Evolutionary conservation across 2,888 invertebrate species (phyloP).

Genomic region (Scaptomyza tumidula): DNA sequence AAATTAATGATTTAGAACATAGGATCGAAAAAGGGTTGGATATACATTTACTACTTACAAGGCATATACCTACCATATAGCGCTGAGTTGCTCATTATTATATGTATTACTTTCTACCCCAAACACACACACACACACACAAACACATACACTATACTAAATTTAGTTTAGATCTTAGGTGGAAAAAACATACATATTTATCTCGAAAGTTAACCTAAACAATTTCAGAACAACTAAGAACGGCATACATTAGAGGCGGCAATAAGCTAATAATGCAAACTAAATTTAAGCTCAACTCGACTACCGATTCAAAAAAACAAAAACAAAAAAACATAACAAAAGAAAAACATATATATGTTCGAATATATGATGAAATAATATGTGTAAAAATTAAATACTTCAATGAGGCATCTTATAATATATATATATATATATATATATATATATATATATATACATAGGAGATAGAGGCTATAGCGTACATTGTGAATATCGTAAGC

Average conservation of each 20-base stretch:
- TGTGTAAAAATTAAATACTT: slow-evolving; percentile 38
- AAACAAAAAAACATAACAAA: slow-evolving; percentile 15
- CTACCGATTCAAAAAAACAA: slow-evolving; percentile 53
- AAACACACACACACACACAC: slow-evolving; percentile 29
- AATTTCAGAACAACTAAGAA: slow-evolving; percentile 59
- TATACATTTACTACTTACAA: slow-evolving; percentile 48
- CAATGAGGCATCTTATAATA: slow-evolving; percentile 25
- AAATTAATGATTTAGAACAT: slow-evolving; percentile 69
- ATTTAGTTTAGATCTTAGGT: slow-evolving; percentile 77
- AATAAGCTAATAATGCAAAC: slow-evolving; percentile 65
- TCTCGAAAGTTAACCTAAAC: slow-evolving; percentile 62
- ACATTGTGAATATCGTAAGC: slow-evolving; percentile 34
- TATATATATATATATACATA: no score
- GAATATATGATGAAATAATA: slow-evolving; percentile 18
- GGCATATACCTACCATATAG: slow-evolving; percentile 52
- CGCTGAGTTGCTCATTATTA: slow-evolving; percentile 75
- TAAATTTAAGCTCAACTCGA: slow-evolving; percentile 62
- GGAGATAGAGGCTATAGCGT: slow-evolving; percentile 41
- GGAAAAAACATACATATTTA: slow-evolving; percentile 57
- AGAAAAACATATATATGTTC: slow-evolving; percentile 7
- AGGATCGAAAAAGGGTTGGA: slow-evolving; percentile 70
- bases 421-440: slow-evolving; percentile 18
- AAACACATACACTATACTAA: slow-evolving; percentile 55
- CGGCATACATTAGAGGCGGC: slow-evolving; percentile 76
- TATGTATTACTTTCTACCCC: slow-evolving; percentile 64